These are phyloP conservation scores for Meghimatium bilineatum DNA, from an alignment of 2,888 invertebrate genomes.

Conservation along the genomic window DNA sequence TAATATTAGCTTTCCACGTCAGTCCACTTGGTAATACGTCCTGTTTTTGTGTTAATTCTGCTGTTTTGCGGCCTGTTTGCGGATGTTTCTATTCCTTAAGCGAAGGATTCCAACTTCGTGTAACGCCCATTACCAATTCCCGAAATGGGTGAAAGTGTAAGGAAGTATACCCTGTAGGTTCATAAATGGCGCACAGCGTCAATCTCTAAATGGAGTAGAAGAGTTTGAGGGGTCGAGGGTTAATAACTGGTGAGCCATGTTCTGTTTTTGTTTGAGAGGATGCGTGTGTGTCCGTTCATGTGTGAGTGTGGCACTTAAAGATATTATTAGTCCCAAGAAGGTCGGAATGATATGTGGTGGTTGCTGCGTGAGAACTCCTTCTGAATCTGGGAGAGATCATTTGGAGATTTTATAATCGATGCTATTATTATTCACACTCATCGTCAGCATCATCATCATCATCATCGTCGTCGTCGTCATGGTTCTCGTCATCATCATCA, in stretches of 20 bases:
- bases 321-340: not conserved
- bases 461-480: too few relatives aligned
- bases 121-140: conserved; percentile 22
- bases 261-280: conserved; percentile 3
- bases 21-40: not conserved
- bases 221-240: conserved; percentile 1
- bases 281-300: not conserved
- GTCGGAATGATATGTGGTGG: not conserved
- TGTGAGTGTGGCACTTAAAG: not conserved
- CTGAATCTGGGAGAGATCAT: not conserved
- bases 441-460: too few relatives aligned
- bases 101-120: conserved; percentile 23
- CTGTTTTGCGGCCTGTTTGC: conserved; percentile 20
- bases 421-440: too few relatives aligned
- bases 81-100: conserved; percentile 19
- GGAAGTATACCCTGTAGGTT: conserved; percentile 17
- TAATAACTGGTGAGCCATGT: not conserved
- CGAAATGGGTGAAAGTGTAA: not conserved
- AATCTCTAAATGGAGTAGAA: conserved; percentile 33
- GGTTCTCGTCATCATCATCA: too few relatives aligned
- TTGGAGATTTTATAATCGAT: too few relatives aligned
- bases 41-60: conserved; percentile 38
- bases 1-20: conserved; percentile 23
- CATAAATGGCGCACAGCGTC: not conserved
- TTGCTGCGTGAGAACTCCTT: not conserved